Base-by-base conservation (phyloP, 2,888 invertebrate species). In the Chromoteleia sp. region DNA sequence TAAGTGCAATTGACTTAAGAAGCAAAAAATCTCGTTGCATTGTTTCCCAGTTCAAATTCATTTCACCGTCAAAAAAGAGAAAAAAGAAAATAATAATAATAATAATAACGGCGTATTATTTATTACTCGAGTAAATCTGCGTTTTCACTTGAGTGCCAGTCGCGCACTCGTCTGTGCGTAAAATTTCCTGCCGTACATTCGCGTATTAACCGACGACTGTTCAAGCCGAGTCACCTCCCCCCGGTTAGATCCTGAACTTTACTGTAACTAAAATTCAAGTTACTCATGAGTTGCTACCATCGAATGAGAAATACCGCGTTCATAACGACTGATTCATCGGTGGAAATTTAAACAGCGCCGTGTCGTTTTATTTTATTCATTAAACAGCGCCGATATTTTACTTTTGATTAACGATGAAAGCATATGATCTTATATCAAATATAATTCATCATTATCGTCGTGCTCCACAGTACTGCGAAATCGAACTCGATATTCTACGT, bases 51-150 rank as follows among this genome's bases (percentile, higher is more conserved):
- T 56, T 15, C 36, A 29, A 33, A 43, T 45, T 29, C 8, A 65
- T 65, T 74, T 61, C 8, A 15, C 6, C 14, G 21, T 25, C 8
- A 12, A 17, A 3, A 19, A 12, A 3, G 7, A 17, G 5, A 19
- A 12, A 3, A 33, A 45, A 50, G 50, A 59, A 5, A 2, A 25
- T 25, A 25, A 25, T 25, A 25, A 25, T 25, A 8, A 45, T 10
- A 54, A 63, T 48, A 73, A 45, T 36, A 59, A 45, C 14, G 19
- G 4, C 19, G 50, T 54, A 74, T 70, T 70, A 68, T 74, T 67
- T 79, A 74, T 79, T 79, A 79, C 61, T 79, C 56, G 73, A 79
- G 63, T 79, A 74, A 79, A 74, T 79, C 79, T 74, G 59, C 68
- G 45, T 74, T 73, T 79, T 71, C 79, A 73, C 73, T 67, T 54